Evolutionary conservation across 2,797 vertebrate genomes (phyloP), one percentile per base, ranked within the genome.

Genomic region (Mormyrus proboscirostris): DNA sequence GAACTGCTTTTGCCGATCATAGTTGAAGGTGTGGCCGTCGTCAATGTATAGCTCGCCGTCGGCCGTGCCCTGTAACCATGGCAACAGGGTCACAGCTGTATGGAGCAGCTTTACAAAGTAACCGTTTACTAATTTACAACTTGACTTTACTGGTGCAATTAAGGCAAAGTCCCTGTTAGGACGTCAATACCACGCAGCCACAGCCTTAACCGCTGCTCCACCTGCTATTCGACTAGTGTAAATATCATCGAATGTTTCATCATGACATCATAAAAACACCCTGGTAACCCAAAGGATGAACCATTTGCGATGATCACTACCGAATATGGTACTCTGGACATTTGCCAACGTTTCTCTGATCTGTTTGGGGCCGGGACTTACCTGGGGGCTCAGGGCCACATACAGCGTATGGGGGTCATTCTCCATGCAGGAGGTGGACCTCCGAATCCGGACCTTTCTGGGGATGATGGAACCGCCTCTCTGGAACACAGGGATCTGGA

Each of bases 401-500:
- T 94, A 97, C 0, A 98, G 94, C 4, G 97, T 98, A 93, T 97
- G 96, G 1, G 98, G 98, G 88, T 98, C 98, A 0, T 95, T 90
- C 73, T 95, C 95, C 98, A 98, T 98, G 90, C 97, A 98, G 19
- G 96, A 92, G 0, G 97, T 97, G 0, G 97, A 97, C 33, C 98
- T 95, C 19, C 98, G 95, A 9, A 96, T 95, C 1, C 98, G 94
- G 90, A 96, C 95, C 94, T 98, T 98, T 88, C 97, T 95, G 47
- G 96, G 95, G 91, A 98, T 96, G 3, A 98, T 95, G 3, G 97
- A 97, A 41, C 97, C 97, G 0, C 97, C 97, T 0, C 97, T 96
- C 90, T 98, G 98, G 93, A 97, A 98, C 90, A 97, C 97, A 0
- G 98, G 98, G 89, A 98, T 96, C 98, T 98, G 93, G 19, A 88